Percentiles rank a stretch among this genome's conserved stretches.
Conservation (phyloP, 1,140 invertebrate species). For the Achroia grisella region DNA sequence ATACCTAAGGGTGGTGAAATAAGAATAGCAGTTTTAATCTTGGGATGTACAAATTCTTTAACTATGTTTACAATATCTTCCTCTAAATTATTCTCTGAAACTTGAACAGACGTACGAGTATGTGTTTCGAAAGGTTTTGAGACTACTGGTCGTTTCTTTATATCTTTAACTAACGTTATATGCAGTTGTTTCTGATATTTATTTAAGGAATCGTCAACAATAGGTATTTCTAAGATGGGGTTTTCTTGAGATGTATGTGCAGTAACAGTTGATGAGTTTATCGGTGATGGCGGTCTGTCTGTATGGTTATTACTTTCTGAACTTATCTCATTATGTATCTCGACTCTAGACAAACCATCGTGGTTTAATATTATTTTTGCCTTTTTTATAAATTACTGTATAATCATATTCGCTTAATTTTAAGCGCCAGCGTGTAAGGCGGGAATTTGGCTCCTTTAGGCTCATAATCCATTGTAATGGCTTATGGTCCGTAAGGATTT, state of each 20-base stretch:
- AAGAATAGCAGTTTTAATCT: not conserved
- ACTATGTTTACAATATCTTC: not conserved
- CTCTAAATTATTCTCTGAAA: not conserved
- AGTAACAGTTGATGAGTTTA: not conserved
- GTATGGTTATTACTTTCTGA: no score
- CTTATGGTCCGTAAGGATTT: conserved; percentile 68
- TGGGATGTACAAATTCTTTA: not conserved
- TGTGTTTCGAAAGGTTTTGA: not conserved
- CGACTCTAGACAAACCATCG: conserved; percentile 29
- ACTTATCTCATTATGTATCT: no score
- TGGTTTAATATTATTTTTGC: conserved; percentile 31
- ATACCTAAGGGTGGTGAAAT: not conserved
- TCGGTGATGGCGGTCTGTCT: not conserved
- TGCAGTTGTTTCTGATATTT: not conserved
- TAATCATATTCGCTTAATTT: conserved; percentile 43
- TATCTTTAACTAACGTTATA: not conserved
- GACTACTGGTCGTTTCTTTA: not conserved
- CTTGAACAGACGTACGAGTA: not conserved
- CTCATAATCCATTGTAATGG: conserved; percentile 61
- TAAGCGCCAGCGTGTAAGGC: conserved; percentile 33
- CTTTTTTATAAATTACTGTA: conserved; percentile 29
- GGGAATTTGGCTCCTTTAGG: conserved; percentile 43
- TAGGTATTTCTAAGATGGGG: not conserved
- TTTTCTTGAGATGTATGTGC: not conserved
- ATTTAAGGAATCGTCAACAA: not conserved